Conservation (phyloP, 23 tunicate genomes). For the Aplidium turbinatum region DNA sequence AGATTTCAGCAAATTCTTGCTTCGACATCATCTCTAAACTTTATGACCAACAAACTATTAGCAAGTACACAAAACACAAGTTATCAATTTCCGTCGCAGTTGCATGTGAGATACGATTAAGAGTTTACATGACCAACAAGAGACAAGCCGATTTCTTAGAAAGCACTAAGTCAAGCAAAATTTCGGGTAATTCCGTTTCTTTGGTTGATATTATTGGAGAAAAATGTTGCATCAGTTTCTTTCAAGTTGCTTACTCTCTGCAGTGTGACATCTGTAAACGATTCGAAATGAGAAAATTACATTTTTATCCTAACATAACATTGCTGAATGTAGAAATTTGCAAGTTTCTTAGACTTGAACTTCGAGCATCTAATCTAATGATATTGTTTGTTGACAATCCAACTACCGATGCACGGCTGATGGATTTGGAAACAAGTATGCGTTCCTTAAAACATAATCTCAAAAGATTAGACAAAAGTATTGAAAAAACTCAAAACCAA, state of each 20-base stretch:
- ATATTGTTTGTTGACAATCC: too few relatives aligned
- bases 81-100: conserved; percentile 1
- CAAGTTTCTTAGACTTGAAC: too few relatives aligned
- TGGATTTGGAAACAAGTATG: too few relatives aligned
- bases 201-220: not conserved
- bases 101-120: conserved; percentile 5
- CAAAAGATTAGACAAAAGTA: too few relatives aligned
- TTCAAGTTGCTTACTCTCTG: conserved; percentile 8
- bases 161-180: not conserved
- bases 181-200: too few relatives aligned
- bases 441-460: too few relatives aligned
- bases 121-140: not conserved
- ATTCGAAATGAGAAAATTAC: not conserved
- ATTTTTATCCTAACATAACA: not conserved
- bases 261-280: conserved; percentile 15
- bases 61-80: not conserved
- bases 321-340: too few relatives aligned
- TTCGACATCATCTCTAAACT: conserved; percentile 23
- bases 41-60: not conserved
- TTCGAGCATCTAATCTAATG: too few relatives aligned
- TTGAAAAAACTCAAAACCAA: too few relatives aligned
- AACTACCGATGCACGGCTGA: too few relatives aligned
- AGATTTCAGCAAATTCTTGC: not conserved
- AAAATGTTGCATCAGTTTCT: not conserved
- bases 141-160: not conserved